Evolutionary conservation across 2,888 invertebrate species (phyloP), one percentile per base, ranked within the genome.

Genomic region (Orthonychiurus folsomi): DNA sequence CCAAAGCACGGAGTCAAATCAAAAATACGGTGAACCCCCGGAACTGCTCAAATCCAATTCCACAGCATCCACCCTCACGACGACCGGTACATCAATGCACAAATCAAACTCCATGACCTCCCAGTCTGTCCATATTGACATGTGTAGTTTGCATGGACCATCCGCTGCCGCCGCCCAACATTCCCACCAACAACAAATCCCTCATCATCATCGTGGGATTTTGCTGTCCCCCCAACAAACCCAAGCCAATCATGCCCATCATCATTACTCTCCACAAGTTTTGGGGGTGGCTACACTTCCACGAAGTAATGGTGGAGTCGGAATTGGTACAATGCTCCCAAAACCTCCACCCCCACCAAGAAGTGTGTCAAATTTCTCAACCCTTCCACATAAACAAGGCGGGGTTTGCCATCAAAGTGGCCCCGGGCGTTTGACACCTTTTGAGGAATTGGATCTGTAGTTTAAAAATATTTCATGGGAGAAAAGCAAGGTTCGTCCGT

Each of bases 1-100:
- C 55, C 88, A 89, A 75, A 87, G 88, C 75, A 86, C 67, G 53
- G 71, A 71, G 61, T 64, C 67, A 1, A 50, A 53, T 15, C 61
- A 62, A 50, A 70, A 71, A 60, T 70, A 70, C 55, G 68, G 67
- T 1, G 73, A 73, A 56, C 70, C 70, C n/a, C 73, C 73, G 9
- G 73, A 73, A 63, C 66, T 73, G 59, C 68, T 73, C 61, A 73
- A 73, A 64, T 71, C 71, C 61, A 71, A 71, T 54, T 70, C 73
- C 9, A 70, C 69, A 27, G 66, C 68, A 3, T 65, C 65, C 24
- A 66, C 69, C n/a, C 5, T 52, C 5, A 23, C 52, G 20, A 52
- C 52, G 52, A 5, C 52, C n/a, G 52, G 52, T 5, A n/a, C 52
- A 12, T 68, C 69, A 15, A 63, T 69, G 37, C 69, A 69, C 59